These are phyloP conservation scores for Drosophila kambysellisi DNA, from an alignment of 2,888 invertebrate genomes.

Conservation along the genomic window DNA sequence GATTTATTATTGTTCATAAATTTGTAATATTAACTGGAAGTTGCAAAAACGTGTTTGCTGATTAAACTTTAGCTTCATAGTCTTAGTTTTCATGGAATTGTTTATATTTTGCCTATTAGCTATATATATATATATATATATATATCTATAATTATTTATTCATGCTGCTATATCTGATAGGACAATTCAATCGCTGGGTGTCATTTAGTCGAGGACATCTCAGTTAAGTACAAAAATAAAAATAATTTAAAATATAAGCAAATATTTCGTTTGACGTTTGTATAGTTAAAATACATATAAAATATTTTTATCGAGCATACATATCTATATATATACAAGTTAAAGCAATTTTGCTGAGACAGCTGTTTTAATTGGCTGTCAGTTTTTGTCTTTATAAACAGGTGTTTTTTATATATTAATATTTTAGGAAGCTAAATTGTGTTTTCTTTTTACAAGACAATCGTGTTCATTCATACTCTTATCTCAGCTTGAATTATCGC, in stretches of 20 bases:
- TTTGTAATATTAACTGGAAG: neutral
- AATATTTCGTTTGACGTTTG: neutral
- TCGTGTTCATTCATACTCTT: neutral
- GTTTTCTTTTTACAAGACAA: neutral
- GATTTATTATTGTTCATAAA: slow-evolving; percentile 13
- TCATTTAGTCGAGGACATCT: neutral
- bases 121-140: no score
- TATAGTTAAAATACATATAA: neutral
- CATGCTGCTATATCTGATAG: neutral
- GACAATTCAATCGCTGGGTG: neutral
- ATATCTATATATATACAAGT: neutral
- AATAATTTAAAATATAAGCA: neutral
- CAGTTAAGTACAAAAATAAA: neutral
- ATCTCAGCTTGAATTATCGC: neutral
- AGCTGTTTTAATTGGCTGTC: slow-evolving; percentile 2
- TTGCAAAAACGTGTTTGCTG: neutral
- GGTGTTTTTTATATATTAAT: neutral
- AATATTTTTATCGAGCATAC: neutral
- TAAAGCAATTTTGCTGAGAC: neutral
- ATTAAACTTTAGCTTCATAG: neutral
- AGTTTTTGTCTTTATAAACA: neutral
- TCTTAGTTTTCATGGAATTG: neutral
- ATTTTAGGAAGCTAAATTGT: neutral
- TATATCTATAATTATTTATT: neutral
- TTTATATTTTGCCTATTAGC: neutral